Percentiles rank a stretch among this genome's conserved stretches.
Conservation (phyloP, 2,888 invertebrate species). For the Odontocolon sp. region DNA sequence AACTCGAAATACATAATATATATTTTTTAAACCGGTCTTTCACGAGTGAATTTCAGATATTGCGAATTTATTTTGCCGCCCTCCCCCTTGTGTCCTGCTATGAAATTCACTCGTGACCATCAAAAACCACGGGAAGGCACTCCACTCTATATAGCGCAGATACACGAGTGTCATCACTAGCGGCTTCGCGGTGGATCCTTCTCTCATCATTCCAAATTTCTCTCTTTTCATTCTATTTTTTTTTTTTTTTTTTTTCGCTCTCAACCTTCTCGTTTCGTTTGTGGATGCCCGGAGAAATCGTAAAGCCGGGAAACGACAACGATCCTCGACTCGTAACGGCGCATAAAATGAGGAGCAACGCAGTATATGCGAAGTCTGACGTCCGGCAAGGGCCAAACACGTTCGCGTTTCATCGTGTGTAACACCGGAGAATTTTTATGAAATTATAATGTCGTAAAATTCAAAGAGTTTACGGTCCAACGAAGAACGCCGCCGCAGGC, state of each 20-base stretch:
- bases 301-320: conserved; percentile 64
- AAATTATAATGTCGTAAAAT: conserved; percentile 70
- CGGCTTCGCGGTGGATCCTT: conserved; percentile 26
- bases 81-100: conserved; percentile 28
- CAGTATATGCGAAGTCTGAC: conserved; percentile 14
- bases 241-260: background rate
- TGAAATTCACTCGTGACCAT: conserved; percentile 39
- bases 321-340: conserved; percentile 61
- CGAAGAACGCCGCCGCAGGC: conserved; percentile 28
- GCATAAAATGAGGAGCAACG: conserved; percentile 49
- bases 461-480: conserved; percentile 64
- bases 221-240: conserved; percentile 2
- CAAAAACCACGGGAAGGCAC: conserved; percentile 5
- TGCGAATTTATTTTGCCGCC: conserved; percentile 28
- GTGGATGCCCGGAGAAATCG: conserved; percentile 53
- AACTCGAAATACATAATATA: conserved; percentile 1
- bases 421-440: conserved; percentile 65
- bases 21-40: conserved; percentile 42
- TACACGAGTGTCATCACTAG: conserved; percentile 11
- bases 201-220: conserved; percentile 12
- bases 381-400: conserved; percentile 26
- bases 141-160: conserved; percentile 2
- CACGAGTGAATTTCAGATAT: conserved; percentile 37
- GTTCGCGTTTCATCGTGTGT: conserved; percentile 54
- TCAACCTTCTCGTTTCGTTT: background rate